These are phyloP conservation scores for Pimpla rufipes DNA, from an alignment of 2,888 invertebrate species.

Conservation along the genomic window DNA sequence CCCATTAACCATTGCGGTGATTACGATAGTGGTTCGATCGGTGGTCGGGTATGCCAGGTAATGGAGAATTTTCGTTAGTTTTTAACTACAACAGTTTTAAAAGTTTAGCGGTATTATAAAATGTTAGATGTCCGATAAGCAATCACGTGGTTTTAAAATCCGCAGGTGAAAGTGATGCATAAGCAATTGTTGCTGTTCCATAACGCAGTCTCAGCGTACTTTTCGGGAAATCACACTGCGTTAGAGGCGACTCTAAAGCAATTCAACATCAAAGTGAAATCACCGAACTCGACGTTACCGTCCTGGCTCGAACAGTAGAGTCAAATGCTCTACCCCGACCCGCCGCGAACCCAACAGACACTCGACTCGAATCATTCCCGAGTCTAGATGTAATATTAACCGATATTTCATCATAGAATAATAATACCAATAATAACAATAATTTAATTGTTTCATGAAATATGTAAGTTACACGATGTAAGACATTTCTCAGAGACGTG, in stretches of 20 bases:
- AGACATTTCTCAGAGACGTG: constrained; percentile 20
- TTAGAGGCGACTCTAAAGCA: constrained; percentile 97
- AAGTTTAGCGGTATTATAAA: neutral
- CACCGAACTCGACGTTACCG: constrained; percentile 91
- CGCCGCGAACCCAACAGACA: constrained; percentile 34
- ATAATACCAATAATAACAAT: constrained; percentile 19
- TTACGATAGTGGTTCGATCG: too few relatives aligned
- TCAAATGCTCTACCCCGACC: neutral
- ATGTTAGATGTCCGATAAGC: neutral
- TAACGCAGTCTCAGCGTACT: constrained; percentile 98
- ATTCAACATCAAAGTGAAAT: constrained; percentile 96
- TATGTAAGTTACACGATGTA: constrained; percentile 48
- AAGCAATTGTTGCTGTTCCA: constrained; percentile 98
- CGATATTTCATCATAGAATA: constrained; percentile 63
- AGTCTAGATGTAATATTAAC: constrained; percentile 55
- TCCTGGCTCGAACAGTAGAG: constrained; percentile 93
- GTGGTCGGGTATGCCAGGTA: too few relatives aligned
- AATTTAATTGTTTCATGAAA: constrained; percentile 55
- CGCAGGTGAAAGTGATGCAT: constrained; percentile 98
- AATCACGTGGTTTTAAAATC: neutral
- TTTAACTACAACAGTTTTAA: too few relatives aligned
- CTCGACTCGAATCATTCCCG: constrained; percentile 59
- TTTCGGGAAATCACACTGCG: constrained; percentile 97
- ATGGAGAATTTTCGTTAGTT: too few relatives aligned
- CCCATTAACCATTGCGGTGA: too few relatives aligned